These are phyloP conservation scores for Oligia strigilis DNA, from an alignment of 2,888 invertebrate genomes.

Conservation along the genomic window DNA sequence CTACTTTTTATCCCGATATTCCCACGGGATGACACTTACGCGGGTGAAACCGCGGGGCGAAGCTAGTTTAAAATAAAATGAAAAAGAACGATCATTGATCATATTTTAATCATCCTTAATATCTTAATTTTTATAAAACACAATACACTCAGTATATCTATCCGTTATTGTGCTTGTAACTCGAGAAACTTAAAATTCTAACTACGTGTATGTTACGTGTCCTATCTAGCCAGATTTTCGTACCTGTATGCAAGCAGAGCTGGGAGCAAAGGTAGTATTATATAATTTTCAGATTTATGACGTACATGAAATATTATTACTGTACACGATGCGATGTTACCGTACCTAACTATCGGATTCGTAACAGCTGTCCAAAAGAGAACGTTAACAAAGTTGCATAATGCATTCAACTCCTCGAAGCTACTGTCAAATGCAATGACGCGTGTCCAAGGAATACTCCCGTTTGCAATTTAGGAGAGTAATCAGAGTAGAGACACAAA, in stretches of 20 bases:
- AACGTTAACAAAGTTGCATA: background rate
- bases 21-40: no score
- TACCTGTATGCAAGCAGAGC: no score
- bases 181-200: background rate
- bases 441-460: conserved; percentile 21
- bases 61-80: no score
- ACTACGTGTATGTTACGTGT: background rate
- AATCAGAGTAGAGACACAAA: conserved; percentile 66
- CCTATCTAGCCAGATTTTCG: background rate
- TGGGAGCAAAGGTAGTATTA: background rate
- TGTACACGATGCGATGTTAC: no score
- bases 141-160: background rate
- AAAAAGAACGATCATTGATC: background rate
- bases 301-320: background rate
- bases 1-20: no score
- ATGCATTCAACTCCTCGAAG: conserved; percentile 3
- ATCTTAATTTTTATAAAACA: background rate
- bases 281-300: background rate
- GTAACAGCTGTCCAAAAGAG: background rate
- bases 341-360: background rate
- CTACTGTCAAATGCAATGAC: conserved; percentile 32
- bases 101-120: background rate
- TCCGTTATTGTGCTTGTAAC: no score
- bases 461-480: conserved; percentile 63
- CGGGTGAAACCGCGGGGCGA: no score